A percentile compares a stretch with the other conserved stretches of the same genome.
These are phyloP conservation scores for Rhabdophis nuchalis DNA, from an alignment of 2,797 vertebrate genomes.

Conservation along the genomic window DNA sequence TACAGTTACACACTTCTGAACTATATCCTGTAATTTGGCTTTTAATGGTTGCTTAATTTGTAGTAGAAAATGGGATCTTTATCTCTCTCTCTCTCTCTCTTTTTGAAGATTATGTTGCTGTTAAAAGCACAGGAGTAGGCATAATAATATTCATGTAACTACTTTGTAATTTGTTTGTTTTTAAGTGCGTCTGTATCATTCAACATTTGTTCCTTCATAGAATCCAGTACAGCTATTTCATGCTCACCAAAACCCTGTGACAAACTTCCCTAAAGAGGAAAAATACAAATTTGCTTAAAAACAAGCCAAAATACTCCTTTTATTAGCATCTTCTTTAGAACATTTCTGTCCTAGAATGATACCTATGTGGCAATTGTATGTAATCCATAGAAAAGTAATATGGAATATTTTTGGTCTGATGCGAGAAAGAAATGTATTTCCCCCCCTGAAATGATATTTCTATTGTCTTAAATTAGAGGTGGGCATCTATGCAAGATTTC, in stretches of 20 bases:
- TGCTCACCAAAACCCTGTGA: neutral
- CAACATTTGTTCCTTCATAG: neutral
- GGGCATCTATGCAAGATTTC: neutral
- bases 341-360: slow-evolving; percentile 10
- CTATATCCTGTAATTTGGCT: neutral
- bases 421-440: neutral
- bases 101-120: neutral
- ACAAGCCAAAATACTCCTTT: neutral
- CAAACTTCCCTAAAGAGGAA: neutral
- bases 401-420: neutral
- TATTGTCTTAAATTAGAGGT: neutral
- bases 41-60: neutral
- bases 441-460: neutral
- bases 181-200: neutral
- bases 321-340: neutral
- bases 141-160: neutral
- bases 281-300: neutral
- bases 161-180: neutral
- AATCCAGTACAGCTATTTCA: rapidly evolving
- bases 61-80: too few species aligned
- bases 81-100: too few species aligned
- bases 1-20: neutral
- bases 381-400: rapidly evolving
- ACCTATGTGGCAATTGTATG: neutral
- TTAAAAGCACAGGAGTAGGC: neutral